Conservation (phyloP, 2,888 invertebrate genomes). For the Euproctis similis region DNA sequence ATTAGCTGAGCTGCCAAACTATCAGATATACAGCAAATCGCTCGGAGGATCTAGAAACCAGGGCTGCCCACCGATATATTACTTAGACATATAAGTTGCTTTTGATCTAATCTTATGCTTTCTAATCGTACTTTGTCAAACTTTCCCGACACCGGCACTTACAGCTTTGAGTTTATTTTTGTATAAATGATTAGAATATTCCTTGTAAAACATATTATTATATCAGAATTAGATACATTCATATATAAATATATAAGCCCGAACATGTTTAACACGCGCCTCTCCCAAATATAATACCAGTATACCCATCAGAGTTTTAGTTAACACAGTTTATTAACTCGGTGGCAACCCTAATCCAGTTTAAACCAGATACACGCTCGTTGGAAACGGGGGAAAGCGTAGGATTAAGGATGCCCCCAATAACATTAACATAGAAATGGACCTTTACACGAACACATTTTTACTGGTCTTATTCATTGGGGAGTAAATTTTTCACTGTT, state of each 20-base stretch:
- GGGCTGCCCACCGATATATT: constrained; percentile 19
- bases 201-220: too few species aligned
- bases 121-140: too few species aligned
- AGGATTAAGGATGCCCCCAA: constrained; percentile 64
- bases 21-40: constrained; percentile 36
- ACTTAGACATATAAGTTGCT: too few species aligned
- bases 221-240: too few species aligned
- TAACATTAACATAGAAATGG: constrained; percentile 71
- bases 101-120: too few species aligned
- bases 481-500: constrained; percentile 40
- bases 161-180: too few species aligned
- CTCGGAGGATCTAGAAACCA: constrained; percentile 21
- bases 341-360: constrained; percentile 59
- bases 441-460: constrained; percentile 35
- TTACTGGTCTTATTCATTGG: constrained; percentile 51
- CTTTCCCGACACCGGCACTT: too few species aligned
- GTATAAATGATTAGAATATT: too few species aligned
- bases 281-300: constrained; percentile 18
- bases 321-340: constrained; percentile 30
- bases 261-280: too few species aligned
- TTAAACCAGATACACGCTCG: constrained; percentile 59
- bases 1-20: constrained; percentile 41
- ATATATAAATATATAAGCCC: too few species aligned
- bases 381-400: constrained; percentile 49
- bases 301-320: constrained; percentile 28